Base-by-base conservation (phyloP, 2,797 vertebrate genomes). In the Babyrousa celebensis region DNA sequence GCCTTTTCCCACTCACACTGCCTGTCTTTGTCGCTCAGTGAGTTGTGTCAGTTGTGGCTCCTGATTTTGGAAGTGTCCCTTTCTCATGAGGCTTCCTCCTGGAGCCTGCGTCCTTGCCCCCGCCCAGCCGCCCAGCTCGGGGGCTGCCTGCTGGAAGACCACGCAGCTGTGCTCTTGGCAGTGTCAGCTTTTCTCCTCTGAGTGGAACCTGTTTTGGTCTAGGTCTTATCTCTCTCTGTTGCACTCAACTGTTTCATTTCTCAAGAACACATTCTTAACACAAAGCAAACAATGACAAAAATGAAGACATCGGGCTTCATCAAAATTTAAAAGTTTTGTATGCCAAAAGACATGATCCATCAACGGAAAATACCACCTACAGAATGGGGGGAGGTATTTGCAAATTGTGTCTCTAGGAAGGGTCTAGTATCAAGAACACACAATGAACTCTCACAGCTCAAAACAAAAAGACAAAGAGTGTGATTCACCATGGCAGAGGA, bases 61-160 rank as follows among this genome's bases (percentile, higher is more conserved):
- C 74, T 16, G 25, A 10, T 1, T n/a, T 60, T 3, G 8, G 23
- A 10, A 52, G 16, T 4, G 43, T 10, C 58, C 65, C 5, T 4
- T 1, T 6, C 63, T 25, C 36, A 0, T 3, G 18, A 6, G 1
- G 1, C 3, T 20, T 40, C 36, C 1, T 29, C 16, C 10, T 2
- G 63, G 40, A 40, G 12, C 18, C 68, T 2, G 40, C 8, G 60
- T 70, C 67, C 7, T 10, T 48, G 43, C 43, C 43, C 43, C 43
- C 9, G 1, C 68, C 32, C 9, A 2, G 32, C 15, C 27, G 7
- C 0, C 56, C 40, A 48, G 9, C 36, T 29, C 7, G 0, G 14
- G 70, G 40, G 48, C 23, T 21, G 23, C 54, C 8, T 14, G 21
- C n/a, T 40, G n/a, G 48, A 0, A 5, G 27, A 23, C 29, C 1